These are phyloP conservation scores for Scaptomyza cyrtandrae DNA, from an alignment of 2,888 invertebrate species.

Conservation along the genomic window DNA sequence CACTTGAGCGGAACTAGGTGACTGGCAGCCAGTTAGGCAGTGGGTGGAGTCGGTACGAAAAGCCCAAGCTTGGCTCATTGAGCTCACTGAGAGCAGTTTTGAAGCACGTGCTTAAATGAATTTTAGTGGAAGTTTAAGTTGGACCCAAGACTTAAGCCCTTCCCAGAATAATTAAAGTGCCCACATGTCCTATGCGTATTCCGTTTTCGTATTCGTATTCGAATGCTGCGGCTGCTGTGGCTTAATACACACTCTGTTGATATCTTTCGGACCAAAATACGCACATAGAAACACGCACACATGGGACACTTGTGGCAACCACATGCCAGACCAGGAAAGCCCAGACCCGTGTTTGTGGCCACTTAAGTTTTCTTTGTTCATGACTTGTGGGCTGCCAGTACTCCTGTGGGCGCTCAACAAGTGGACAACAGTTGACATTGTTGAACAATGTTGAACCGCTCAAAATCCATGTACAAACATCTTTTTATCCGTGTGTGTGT, in stretches of 20 bases:
- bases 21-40: constrained; percentile 48
- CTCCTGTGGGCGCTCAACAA: constrained; percentile 64
- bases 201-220: constrained; percentile 31
- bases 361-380: constrained; percentile 77
- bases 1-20: constrained; percentile 75
- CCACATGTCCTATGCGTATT: constrained; percentile 75
- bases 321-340: constrained; percentile 14
- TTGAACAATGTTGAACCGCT: constrained; percentile 55
- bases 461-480: constrained; percentile 35
- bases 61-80: constrained; percentile 67
- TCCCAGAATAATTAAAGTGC: constrained; percentile 70
- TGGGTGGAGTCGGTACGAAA: constrained; percentile 32
- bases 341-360: constrained; percentile 59
- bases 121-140: constrained; percentile 73
- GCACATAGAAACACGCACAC: constrained; percentile 2
- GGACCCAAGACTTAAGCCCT: constrained; percentile 48
- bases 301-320: constrained; percentile 1
- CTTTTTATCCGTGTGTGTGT: constrained; percentile 15
- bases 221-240: constrained; percentile 51
- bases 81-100: constrained; percentile 51
- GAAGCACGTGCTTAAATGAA: constrained; percentile 63
- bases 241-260: constrained; percentile 20
- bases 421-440: constrained; percentile 75
- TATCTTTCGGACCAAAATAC: not conserved
- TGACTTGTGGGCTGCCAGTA: constrained; percentile 60